Percentiles rank a stretch among this genome's conserved stretches.
Conservation (phyloP, 2,888 invertebrate genomes). For the Eilema sororculum region DNA sequence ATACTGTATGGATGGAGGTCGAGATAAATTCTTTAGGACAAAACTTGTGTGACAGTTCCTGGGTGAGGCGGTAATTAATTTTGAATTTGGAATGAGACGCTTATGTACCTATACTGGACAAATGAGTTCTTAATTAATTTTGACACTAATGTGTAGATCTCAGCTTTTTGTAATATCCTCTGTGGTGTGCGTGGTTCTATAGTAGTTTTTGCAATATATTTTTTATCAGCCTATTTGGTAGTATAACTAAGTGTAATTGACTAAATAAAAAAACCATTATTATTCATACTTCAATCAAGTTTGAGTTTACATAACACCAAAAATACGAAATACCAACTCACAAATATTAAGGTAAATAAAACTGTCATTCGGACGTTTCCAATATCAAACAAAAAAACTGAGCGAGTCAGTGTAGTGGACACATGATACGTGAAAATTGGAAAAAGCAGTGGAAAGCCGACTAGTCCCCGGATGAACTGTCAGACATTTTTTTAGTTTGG, state of each 20-base stretch:
- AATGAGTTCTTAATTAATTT: too few species aligned
- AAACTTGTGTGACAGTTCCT: not conserved
- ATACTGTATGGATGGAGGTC: too few species aligned
- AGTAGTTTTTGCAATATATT: too few species aligned
- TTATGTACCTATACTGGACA: too few species aligned
- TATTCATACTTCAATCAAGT: too few species aligned
- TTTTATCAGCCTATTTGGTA: too few species aligned
- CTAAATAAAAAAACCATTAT: too few species aligned
- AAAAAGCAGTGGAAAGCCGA: conserved; percentile 69
- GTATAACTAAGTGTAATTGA: too few species aligned
- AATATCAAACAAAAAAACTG: conserved; percentile 57
- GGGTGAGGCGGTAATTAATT: not conserved
- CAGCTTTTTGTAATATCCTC: too few species aligned
- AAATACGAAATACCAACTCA: too few species aligned
- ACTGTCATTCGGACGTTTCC: conserved; percentile 55
- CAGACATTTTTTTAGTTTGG: conserved; percentile 40
- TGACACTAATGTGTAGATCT: too few species aligned
- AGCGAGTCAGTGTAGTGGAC: conserved; percentile 68
- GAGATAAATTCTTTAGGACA: not conserved
- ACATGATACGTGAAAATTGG: conserved; percentile 80
- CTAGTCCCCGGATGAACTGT: conserved; percentile 33
- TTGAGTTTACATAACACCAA: conserved; percentile 5
- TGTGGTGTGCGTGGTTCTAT: too few species aligned
- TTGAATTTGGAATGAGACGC: not conserved
- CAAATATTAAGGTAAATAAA: conserved; percentile 47